Conservation (phyloP, 2,797 vertebrate genomes). For the Coranthus polyacanthus region DNA sequence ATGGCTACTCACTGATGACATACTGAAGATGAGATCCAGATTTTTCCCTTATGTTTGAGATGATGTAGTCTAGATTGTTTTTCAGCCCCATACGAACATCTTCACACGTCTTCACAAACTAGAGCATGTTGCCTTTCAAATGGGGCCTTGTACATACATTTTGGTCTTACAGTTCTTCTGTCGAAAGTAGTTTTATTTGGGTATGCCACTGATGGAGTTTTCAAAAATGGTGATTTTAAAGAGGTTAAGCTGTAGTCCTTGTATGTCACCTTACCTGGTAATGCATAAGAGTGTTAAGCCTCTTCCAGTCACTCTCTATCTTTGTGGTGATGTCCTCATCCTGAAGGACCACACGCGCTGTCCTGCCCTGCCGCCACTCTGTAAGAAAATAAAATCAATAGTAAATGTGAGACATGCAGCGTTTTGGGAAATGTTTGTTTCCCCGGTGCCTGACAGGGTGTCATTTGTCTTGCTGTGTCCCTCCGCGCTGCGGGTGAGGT, state of each 20-base stretch:
- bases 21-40: too few relatives aligned
- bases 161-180: too few relatives aligned
- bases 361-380: conserved; percentile 97
- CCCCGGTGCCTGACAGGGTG: conserved; percentile 13
- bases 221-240: too few relatives aligned
- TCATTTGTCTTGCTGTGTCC: conserved; percentile 14
- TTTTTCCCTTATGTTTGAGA: too few relatives aligned
- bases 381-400: conserved; percentile 45
- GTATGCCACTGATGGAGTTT: too few relatives aligned
- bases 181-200: too few relatives aligned
- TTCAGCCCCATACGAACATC: too few relatives aligned
- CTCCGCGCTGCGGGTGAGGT: conserved; percentile 14
- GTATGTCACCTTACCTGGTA: conserved; percentile 89
- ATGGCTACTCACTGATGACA: too few relatives aligned
- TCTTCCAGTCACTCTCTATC: conserved; percentile 97
- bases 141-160: too few relatives aligned
- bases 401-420: conserved; percentile 18
- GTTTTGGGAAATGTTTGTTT: conserved; percentile 31
- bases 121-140: too few relatives aligned
- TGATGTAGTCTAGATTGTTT: too few relatives aligned
- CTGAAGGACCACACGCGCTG: conserved; percentile 94
- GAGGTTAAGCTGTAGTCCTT: background rate
- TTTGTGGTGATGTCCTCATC: conserved; percentile 99
- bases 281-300: conserved; percentile 95
- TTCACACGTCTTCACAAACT: too few relatives aligned